These are phyloP conservation scores for Cremastobaeus sp. DNA, from an alignment of 2,888 invertebrate species.

Conservation along the genomic window DNA sequence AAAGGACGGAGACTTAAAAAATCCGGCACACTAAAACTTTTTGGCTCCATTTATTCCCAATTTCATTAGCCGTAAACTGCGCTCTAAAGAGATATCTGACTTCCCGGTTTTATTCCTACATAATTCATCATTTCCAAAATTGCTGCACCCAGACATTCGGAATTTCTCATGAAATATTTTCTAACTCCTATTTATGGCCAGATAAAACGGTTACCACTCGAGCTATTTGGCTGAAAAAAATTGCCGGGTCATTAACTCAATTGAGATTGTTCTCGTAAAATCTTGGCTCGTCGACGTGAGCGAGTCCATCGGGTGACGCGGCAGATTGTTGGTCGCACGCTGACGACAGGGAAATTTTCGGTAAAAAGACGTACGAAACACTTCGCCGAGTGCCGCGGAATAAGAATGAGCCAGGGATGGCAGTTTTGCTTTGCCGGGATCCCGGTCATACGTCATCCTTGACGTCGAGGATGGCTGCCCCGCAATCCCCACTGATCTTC, in stretches of 20 bases:
- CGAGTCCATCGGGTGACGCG: constrained; percentile 46
- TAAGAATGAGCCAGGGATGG: constrained; percentile 67
- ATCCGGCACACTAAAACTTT: too few relatives aligned
- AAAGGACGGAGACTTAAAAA: too few relatives aligned
- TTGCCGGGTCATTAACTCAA: constrained; percentile 43
- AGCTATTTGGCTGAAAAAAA: constrained; percentile 28
- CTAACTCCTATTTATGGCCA: constrained; percentile 27
- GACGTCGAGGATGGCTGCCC: constrained; percentile 69
- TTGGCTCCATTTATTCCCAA: too few relatives aligned
- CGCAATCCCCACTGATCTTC: constrained; percentile 69
- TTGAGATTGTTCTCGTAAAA: constrained; percentile 47
- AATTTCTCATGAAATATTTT: constrained; percentile 17
- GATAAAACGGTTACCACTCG: constrained; percentile 19
- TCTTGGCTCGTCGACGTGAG: constrained; percentile 36
- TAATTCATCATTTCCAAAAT: constrained; percentile 3
- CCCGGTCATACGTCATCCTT: constrained; percentile 72
- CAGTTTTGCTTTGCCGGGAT: constrained; percentile 60
- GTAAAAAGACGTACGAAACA: constrained; percentile 63
- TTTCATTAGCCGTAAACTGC: too few relatives aligned
- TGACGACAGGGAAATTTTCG: constrained; percentile 63
- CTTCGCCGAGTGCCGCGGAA: constrained; percentile 65
- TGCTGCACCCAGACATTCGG: constrained; percentile 1
- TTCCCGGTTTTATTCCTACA: too few relatives aligned
- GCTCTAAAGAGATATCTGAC: too few relatives aligned
- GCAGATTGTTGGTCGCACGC: constrained; percentile 58